phyloP scores from a whole-genome alignment of 2,888 invertebrate species.

The Venusia cambrica region DNA sequence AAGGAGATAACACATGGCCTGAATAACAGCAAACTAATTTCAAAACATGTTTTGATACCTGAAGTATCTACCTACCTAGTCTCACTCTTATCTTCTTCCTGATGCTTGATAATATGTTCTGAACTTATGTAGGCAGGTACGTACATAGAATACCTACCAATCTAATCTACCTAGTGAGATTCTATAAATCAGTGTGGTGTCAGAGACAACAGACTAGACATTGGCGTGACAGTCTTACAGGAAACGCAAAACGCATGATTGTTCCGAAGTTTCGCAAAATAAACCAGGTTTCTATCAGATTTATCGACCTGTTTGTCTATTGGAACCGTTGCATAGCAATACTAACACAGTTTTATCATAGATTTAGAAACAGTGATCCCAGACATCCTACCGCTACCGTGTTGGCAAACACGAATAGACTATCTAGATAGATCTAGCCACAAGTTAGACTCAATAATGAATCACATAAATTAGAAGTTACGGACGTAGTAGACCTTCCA shows the following conservation, averaged over 20 bases:
- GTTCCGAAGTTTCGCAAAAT: slow-evolving; percentile 19
- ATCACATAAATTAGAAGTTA: slow-evolving; percentile 21
- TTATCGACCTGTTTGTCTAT: slow-evolving; percentile 7
- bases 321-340: slow-evolving; percentile 10
- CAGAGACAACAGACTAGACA: slow-evolving; percentile 13
- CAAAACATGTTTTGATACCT: slow-evolving; percentile 30
- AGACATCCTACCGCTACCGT: too few species aligned
- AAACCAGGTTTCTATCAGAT: slow-evolving; percentile 18
- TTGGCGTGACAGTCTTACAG: slow-evolving; percentile 20
- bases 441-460: slow-evolving; percentile 13
- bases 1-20: slow-evolving; percentile 34
- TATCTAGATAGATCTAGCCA: slow-evolving; percentile 14
- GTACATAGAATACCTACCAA: too few species aligned
- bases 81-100: slow-evolving; percentile 3
- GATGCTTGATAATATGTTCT: neutral
- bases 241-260: slow-evolving; percentile 19
- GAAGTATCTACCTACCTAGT: too few species aligned
- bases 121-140: too few species aligned
- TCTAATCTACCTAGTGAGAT: slow-evolving; percentile 2
- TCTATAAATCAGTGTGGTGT: slow-evolving; percentile 2
- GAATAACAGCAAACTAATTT: slow-evolving; percentile 28
- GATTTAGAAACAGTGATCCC: slow-evolving; percentile 5
- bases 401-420: too few species aligned
- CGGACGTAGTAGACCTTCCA: slow-evolving; percentile 25
- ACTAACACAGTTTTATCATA: too few species aligned